Evolutionary conservation across 2,888 invertebrate genomes (phyloP), one percentile per base, ranked within the genome.

Genomic region (Temnothorax rugatulus): DNA sequence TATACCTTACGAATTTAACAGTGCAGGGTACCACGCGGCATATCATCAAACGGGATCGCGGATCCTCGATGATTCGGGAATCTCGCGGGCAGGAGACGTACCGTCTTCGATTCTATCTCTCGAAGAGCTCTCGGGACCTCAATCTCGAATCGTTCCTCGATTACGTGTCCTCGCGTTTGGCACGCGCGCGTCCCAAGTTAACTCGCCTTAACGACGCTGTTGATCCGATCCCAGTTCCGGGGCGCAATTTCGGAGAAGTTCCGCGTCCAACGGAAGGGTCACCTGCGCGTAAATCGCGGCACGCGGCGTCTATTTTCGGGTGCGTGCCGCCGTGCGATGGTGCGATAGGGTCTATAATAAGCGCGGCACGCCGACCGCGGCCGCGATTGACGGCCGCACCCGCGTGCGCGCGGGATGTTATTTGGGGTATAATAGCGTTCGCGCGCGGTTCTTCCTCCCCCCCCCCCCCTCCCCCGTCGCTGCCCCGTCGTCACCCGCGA

Each of bases 341-440:
- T 83, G 52, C 85, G 89, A 59, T 34, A 29, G 34, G 4, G 34
- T 34, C 34, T 34, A 89, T 86, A 88, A 88, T 88, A 83, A 87
- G 87, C 83, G 21, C 79, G 64, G 64, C 82, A 57, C 59, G 82
- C 82, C 69, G 66, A 15, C 71, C 13, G 38, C 29, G 29, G 29
- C 29, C 29, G 57, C 76, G 66, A 87, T 82, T 84, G 74, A 86
- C 82, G 81, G 68, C n/a, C 68, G 52, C 50, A 34, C 44, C 44
- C 44, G 44, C 47, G 47, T 11, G 15, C 15, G 47, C 44, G 66
- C 57, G 44, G 71, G 34, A 47, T 21, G 79, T 75, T 84, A 84
- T 84, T 66, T 38, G 76, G 52, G 69, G 82, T 68, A 74, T 68
- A 74, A 79, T 82, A 82, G 79, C 61, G 82, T 34, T 7, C 34